A percentile compares a stretch with the other conserved stretches of the same genome.
Evolutionary conservation across 2,888 invertebrate species (phyloP).

Genomic region (Anodontia alba): DNA sequence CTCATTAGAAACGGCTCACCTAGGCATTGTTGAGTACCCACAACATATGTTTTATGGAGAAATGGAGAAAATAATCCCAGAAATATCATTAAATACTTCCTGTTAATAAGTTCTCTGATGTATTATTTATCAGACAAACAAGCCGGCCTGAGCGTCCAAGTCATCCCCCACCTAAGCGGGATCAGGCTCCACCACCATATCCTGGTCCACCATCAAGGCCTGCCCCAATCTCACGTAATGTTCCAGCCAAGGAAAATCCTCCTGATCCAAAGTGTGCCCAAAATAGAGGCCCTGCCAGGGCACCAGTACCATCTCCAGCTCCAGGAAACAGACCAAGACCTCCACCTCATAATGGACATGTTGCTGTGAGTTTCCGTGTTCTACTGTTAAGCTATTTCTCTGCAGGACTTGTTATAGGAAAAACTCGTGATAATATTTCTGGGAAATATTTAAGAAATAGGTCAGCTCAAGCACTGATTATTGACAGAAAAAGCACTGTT

Average conservation of each 20-base stretch:
- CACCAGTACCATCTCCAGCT: neutral
- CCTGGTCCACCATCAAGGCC: slow-evolving; percentile 20
- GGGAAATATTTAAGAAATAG: no score
- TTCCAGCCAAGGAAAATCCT: slow-evolving; percentile 26
- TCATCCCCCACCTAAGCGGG: slow-evolving; percentile 51
- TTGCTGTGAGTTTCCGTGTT: slow-evolving; percentile 4
- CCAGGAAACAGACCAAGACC: neutral
- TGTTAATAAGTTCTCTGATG: no score
- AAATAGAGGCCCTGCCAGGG: slow-evolving; percentile 4
- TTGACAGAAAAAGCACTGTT: no score
- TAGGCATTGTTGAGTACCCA: no score
- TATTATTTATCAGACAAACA: slow-evolving; percentile 47
- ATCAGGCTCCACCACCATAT: slow-evolving; percentile 27
- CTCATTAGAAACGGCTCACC: no score
- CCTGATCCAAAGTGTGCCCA: slow-evolving; percentile 11
- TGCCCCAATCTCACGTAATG: neutral
- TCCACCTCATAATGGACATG: slow-evolving; percentile 13
- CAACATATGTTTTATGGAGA: no score
- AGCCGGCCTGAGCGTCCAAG: slow-evolving; percentile 39
- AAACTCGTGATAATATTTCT: no score
- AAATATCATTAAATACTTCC: no score
- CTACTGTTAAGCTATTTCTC: no score
- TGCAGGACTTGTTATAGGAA: no score
- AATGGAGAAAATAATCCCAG: no score
- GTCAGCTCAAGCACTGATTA: no score